Evolutionary conservation across 2,888 invertebrate genomes (phyloP).

Genomic region (Kryphioiulus occultus): DNA sequence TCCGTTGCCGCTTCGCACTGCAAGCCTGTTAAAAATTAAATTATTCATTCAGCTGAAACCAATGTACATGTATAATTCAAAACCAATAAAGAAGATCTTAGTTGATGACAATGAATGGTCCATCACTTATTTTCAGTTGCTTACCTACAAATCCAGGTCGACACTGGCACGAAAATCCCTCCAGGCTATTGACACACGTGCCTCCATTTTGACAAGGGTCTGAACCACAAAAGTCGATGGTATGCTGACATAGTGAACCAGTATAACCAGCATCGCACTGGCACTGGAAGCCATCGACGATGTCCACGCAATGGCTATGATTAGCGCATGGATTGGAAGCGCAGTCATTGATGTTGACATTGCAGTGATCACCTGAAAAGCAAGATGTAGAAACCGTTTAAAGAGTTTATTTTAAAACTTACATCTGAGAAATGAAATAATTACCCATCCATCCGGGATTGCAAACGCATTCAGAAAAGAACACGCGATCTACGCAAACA

Average conservation of each 20-base stretch:
- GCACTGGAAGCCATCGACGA: conserved; percentile 83
- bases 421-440: background rate
- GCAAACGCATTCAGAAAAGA: conserved; percentile 86
- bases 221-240: conserved; percentile 89
- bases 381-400: background rate
- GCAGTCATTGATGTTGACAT: conserved; percentile 92
- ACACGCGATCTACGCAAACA: conserved; percentile 87
- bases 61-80: no score
- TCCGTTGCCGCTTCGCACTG: conserved; percentile 93
- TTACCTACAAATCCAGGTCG: conserved; percentile 84
- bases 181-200: conserved; percentile 83
- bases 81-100: no score
- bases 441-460: conserved; percentile 87
- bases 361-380: conserved; percentile 68
- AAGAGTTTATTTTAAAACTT: conserved; percentile 5
- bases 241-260: conserved; percentile 84
- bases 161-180: conserved; percentile 92
- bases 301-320: conserved; percentile 89
- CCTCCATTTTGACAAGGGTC: conserved; percentile 93
- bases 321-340: conserved; percentile 87
- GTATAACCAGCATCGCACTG: conserved; percentile 94
- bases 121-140: conserved; percentile 48
- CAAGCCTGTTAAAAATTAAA: no score
- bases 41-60: no score
- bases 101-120: no score